Evolutionary conservation across 1,140 invertebrate species (phyloP).

Genomic region (Hesperophylax magnus): DNA sequence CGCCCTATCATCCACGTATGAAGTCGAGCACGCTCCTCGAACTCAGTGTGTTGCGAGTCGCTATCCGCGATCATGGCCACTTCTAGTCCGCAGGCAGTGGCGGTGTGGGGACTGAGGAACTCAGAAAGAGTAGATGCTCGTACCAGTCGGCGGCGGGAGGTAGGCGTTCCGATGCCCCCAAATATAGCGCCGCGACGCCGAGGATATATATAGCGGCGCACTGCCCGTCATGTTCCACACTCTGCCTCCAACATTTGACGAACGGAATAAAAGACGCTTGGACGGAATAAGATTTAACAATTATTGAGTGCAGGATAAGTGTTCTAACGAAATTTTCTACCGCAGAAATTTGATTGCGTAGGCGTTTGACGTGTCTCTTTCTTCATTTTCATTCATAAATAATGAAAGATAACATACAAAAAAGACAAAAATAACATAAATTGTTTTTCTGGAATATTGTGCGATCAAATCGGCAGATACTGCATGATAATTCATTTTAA

Average conservation of each 20-base stretch:
- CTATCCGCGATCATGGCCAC: too few species aligned
- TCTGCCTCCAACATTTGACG: not conserved
- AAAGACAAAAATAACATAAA: not conserved
- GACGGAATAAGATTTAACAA: not conserved
- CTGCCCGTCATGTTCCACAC: not conserved
- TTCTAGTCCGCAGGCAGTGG: not conserved
- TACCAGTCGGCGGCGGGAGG: not conserved
- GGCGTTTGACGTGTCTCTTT: not conserved
- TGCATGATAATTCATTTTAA: too few species aligned
- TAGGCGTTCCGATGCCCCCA: constrained; percentile 40
- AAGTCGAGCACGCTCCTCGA: not conserved
- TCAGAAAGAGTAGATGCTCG: not conserved
- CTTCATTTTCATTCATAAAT: not conserved
- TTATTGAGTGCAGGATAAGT: too few species aligned
- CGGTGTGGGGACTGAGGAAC: not conserved
- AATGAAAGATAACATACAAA: not conserved
- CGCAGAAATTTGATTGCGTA: not conserved
- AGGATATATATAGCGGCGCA: constrained; percentile 30
- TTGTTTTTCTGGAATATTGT: not conserved
- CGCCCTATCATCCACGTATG: not conserved
- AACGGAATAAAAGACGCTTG: not conserved
- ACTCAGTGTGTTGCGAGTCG: not conserved
- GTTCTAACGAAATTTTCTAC: too few species aligned
- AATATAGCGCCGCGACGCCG: constrained; percentile 42
- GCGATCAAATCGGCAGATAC: not conserved